phyloP scores from a whole-genome alignment of 2,113 vertebrate genomes.

The Gnathonemus echidnorhynchus region DNA sequence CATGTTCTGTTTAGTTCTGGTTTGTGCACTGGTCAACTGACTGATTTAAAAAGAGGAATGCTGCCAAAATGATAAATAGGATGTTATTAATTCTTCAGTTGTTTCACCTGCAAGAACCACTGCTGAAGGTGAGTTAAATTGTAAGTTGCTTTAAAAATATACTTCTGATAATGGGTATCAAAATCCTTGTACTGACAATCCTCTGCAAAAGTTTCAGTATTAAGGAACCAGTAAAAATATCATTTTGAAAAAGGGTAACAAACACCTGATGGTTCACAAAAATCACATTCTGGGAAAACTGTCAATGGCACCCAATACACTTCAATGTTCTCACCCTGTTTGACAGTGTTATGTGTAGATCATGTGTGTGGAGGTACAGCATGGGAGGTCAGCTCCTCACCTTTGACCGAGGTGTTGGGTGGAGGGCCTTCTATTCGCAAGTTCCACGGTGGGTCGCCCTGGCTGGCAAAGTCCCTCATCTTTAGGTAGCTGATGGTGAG shows the following conservation, averaged over 20 bases:
- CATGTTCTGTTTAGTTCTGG: not conserved
- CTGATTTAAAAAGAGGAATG: not conserved
- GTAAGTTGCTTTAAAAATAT: not conserved
- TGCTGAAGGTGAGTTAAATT: not conserved
- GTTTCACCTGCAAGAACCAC: not conserved
- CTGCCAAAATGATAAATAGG: not conserved
- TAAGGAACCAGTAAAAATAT: not conserved
- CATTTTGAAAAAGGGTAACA: not conserved
- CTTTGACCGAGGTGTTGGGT: conserved; percentile 99
- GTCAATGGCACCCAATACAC: not conserved
- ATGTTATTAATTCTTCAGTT: not conserved
- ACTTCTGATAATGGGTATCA: not conserved
- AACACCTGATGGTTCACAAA: not conserved
- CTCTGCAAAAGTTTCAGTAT: not conserved
- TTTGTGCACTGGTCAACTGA: not conserved
- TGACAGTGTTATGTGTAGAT: not conserved
- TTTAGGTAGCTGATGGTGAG: conserved; percentile 99
- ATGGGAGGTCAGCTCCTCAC: conserved; percentile 54
- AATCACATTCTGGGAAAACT: not conserved
- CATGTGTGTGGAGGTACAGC: not conserved
- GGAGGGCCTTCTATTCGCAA: conserved; percentile 92
- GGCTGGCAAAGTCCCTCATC: conserved; percentile 98
- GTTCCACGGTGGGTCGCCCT: conserved; percentile 97
- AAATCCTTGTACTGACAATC: not conserved
- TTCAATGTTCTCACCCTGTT: not conserved